These are phyloP conservation scores for Eriocheir sinensis DNA, from an alignment of 1,140 invertebrate genomes.

Conservation along the genomic window DNA sequence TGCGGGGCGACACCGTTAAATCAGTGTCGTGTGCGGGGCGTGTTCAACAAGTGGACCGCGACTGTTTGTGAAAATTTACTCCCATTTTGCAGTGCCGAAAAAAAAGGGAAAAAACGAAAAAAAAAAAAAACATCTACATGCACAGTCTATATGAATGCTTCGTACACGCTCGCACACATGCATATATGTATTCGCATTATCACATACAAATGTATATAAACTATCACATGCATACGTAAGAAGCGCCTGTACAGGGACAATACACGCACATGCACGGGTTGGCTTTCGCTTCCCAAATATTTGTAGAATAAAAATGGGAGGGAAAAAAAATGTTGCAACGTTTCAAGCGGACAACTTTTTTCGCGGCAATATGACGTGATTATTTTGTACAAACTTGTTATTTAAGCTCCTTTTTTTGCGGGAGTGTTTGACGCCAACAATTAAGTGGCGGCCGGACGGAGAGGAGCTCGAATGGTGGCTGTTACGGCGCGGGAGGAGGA, in stretches of 20 bases:
- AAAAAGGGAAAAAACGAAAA: background rate
- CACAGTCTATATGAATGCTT: background rate
- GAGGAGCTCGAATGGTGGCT: background rate
- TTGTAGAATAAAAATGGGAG: background rate
- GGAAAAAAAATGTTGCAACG: no score
- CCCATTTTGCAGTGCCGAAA: background rate
- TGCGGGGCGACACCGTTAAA: conserved; percentile 45
- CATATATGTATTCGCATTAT: conserved; percentile 35
- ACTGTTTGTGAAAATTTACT: conserved; percentile 59
- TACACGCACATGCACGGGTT: no score
- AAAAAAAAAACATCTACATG: background rate
- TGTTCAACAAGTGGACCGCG: conserved; percentile 61
- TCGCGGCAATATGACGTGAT: background rate
- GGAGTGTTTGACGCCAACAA: background rate
- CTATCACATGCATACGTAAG: background rate
- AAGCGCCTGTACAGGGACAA: background rate
- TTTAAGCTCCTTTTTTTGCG: background rate
- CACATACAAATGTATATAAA: conserved; percentile 18
- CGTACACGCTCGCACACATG: background rate
- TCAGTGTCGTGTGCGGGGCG: conserved; percentile 50
- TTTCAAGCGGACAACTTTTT: background rate
- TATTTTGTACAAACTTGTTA: background rate
- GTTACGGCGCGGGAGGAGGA: background rate
- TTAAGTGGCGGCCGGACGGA: background rate
- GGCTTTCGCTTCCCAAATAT: background rate